Base-by-base conservation (phyloP, 2,888 invertebrate species). In the Enchytraeus crypticus region DNA sequence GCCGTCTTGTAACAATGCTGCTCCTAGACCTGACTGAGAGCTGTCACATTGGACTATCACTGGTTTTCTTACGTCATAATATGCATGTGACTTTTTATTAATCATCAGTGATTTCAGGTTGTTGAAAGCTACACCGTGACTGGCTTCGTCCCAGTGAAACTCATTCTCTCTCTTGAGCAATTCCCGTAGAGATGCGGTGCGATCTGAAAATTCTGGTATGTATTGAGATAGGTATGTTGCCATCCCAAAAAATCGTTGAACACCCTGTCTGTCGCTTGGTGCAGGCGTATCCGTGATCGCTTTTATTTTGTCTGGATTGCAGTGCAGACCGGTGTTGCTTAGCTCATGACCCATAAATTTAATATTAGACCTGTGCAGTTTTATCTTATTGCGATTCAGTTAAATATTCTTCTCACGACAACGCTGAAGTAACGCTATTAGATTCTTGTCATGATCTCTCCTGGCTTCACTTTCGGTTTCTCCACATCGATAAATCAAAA, bases 1-100 rank as follows among this genome's bases (percentile, higher is more conserved):
- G 66, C 68, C 66, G 8, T 73, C 71, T 18, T 79, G 57, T 5
- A 76, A 72, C 5, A 68, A 27, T 14, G 61, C 59, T 14, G 66
- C 63, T n/a, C 67, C 67, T 11, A 64, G 53, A 14, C 62, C 62
- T 33, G 11, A 29, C 14, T 62, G 32, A n/a, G n/a, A n/a, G n/a
- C n/a, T n/a, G n/a, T n/a, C n/a, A n/a, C n/a, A n/a, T n/a, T n/a
- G n/a, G n/a, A n/a, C 34, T 27, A 55, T 55, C 33, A 46, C 38
- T 26, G 53, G 46, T 51, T 46, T 23, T 1, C 23, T 33, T 3
- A 55, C 4, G 14, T 61, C 61, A 38, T 21, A 61, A 46, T 43
- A 62, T 27, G n/a, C 3, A 4, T 60, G 53, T 14, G 53, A 29
- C 5, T 59, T 43, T 11, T 14, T 33, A 21, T 51, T 29, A 8